Base-by-base conservation (phyloP, 2,113 vertebrate species). In the Pseudorhombus dupliciocellatus region DNA sequence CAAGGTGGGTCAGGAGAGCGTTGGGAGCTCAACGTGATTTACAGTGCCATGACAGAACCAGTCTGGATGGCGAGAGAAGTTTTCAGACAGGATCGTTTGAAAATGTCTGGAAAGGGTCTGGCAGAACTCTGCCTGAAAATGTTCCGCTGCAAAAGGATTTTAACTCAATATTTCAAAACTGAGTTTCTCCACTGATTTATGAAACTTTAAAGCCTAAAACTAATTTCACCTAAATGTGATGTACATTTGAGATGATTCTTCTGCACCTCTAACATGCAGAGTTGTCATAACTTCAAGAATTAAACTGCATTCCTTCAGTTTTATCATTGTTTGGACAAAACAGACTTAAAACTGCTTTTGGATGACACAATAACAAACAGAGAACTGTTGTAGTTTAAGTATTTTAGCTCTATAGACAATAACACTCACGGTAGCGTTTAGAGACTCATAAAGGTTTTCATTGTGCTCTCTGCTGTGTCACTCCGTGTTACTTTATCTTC, bases 1-100 rank as follows among this genome's bases (percentile, higher is more conserved):
- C 77, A 94, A 94, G 94, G 93, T 94, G 79, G 48, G 80, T 71
- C 44, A 4, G 14, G 34, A 9, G 34, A 37, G 34, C 12, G 34
- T 12, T 3, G 14, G 48, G 48, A 40, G 2, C 37, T 40, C 8
- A 40, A 40, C 4, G 5, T 40, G 37, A 4, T 40, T 8, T 40
- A 8, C 4, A 40, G 8, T 40, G 37, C 12, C 2, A 40, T 10
- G 12, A 8, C 1, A 40, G 12, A 40, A 8, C 12, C 37, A 37
- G 34, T 6, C 34, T 37, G 34, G n/a, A n/a, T n/a, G n/a, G n/a
- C n/a, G n/a, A n/a, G n/a, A n/a, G n/a, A n/a, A n/a, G n/a, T n/a
- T n/a, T n/a, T n/a, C n/a, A n/a, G n/a, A n/a, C n/a, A 40, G 26
- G 26, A 28, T 28, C 26, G 26, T 28, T 28, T 2, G 26, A 28